Evolutionary conservation across 2,797 vertebrate species (phyloP), one percentile per base, ranked within the genome.

Genomic region (Enteromius viviparus): DNA sequence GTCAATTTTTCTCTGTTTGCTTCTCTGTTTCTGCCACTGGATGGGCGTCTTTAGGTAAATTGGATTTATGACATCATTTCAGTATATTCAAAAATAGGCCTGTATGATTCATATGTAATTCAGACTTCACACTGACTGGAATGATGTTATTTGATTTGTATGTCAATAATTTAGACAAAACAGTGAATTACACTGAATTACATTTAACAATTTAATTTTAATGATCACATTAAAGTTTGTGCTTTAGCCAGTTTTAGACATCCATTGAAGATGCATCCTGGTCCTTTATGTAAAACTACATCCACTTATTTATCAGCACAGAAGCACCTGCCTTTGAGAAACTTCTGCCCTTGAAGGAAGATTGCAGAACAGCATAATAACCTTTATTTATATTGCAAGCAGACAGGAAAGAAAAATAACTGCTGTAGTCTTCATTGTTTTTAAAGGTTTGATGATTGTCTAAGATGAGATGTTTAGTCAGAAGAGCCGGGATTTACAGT

Each of bases 281-380:
- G 66, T 42, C n/a, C 6, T 45, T 12, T 69, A 42, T 69, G 66
- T 26, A 42, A 60, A 76, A 88, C 34, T 11, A 17, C 11, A 2
- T 86, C 65, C 1, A 42, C 32, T 6, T 29, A 47, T 40, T 53
- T 47, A 58, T 37, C 81, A 51, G 8, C 69, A 83, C 87, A 88
- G 47, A 49, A 19, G 65, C 85, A 88, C 4, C 85, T 86, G 19
- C 21, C 65, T 0, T 17, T 66, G 37, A 32, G 6, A 42, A 23
- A 1, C 12, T 6, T 60, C n/a, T 87, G 86, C 4, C 84, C 86
- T 87, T 66, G 6, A 81, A 81, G 10, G 42, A 14, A 75, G 1
- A 40, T 75, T 29, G 40, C 76, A 77, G 23, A 47, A 78, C 45
- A 37, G 71, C 29, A 37, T 14, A 0, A 78, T 34, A 32, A 47